Base-by-base conservation (phyloP, 2,888 invertebrate species). In the Rhogogaster chlorosoma region DNA sequence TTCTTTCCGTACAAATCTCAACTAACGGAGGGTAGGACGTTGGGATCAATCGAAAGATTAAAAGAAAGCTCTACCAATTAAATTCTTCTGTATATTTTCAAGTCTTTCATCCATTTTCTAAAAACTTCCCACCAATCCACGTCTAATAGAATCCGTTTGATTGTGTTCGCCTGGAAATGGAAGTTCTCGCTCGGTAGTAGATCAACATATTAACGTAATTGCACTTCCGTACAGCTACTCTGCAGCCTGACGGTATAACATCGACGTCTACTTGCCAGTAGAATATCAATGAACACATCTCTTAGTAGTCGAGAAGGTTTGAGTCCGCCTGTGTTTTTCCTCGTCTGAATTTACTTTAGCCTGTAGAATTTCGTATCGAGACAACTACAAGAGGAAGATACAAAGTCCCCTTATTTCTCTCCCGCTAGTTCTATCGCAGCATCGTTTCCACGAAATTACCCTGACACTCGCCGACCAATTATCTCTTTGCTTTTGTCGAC, bases 171-270 rank as follows among this genome's bases (percentile, higher is more conserved):
- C 32, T 32, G 67, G 18, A 32, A 32, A 32, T 32, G 32, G 15
- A 67, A 67, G 88, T 87, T 87, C 57, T 38, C 9, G 4, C 36
- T 32, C 89, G 89, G 89, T 89, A 88, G 91, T 90, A 91, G 91
- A 91, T 89, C 90, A 91, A 90, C 91, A 88, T 88, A 89, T 90
- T 87, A 89, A 86, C 86, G 89, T 91, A 91, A 91, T 91, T 91
- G 89, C 89, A 89, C 87, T 89, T 89, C 87, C 88, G 86, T 86
- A 86, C 80, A 87, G 85, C 86, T 84, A 86, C 86, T 86, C 83
- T 78, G 82, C 87, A 86, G 89, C 87, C 87, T 88, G 84, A 88
- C 42, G 38, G n/a, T 77, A 45, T 77, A 26, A 53, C 91, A 90
- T 84, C 83, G 49, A 2, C 53, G n/a, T 9, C 15, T 88, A 86